Evolutionary conservation across 2,113 vertebrate species (phyloP).

Genomic region (Zosterops pallidus): DNA sequence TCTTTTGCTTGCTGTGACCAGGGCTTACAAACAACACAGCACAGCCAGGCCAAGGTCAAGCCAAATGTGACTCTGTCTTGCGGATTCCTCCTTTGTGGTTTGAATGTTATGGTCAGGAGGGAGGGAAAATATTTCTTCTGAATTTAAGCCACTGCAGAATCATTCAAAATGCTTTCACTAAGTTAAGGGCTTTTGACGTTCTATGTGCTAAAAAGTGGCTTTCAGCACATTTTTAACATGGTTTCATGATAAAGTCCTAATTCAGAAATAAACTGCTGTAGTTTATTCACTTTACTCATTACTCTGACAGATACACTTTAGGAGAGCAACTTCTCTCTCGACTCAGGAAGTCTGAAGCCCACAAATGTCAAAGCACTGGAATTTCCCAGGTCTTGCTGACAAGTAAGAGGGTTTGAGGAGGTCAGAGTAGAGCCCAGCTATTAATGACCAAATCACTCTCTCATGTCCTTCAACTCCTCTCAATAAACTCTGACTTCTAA

Average conservation of each 20-base stretch:
- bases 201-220: not conserved
- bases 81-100: slow-evolving; percentile 11
- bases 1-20: not conserved
- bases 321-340: not conserved
- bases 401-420: not conserved
- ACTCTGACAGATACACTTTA: not conserved
- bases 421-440: fast-evolving
- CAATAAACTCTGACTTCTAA: not conserved
- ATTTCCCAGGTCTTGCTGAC: not conserved
- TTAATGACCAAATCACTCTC: not conserved
- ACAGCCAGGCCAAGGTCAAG: not conserved
- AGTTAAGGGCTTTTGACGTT: not conserved
- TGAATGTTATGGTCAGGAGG: not conserved
- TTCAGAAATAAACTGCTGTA: not conserved
- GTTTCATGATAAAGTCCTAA: not conserved
- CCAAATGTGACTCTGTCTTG: not conserved
- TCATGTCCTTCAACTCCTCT: not conserved
- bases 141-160: not conserved
- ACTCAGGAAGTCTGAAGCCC: not conserved
- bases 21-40: not conserved
- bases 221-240: not conserved
- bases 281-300: not conserved
- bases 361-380: not conserved
- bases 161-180: not conserved
- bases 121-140: not conserved